A percentile compares a stretch with the other conserved stretches of the same genome.
These are phyloP conservation scores for Macaca fascicularis DNA, from an alignment of 2,113 vertebrate genomes.

Conservation along the genomic window DNA sequence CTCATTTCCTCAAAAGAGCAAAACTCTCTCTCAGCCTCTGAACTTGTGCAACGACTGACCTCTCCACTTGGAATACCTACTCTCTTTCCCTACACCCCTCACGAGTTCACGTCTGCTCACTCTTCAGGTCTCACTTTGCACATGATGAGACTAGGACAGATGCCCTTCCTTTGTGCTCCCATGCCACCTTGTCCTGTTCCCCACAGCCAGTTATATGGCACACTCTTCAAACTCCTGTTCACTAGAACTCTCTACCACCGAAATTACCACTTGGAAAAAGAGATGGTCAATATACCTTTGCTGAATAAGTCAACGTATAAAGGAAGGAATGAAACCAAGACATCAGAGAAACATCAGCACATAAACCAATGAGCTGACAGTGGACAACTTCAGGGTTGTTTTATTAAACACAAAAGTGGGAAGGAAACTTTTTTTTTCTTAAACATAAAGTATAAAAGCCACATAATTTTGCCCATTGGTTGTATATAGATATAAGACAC, in stretches of 20 bases:
- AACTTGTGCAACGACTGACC: background rate
- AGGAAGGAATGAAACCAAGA: background rate
- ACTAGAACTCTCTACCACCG: too few species aligned
- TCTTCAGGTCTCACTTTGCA: background rate
- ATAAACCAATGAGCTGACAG: background rate
- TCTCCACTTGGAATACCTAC: background rate
- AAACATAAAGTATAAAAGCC: background rate
- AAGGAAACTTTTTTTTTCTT: background rate
- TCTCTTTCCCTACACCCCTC: background rate
- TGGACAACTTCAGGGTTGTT: background rate
- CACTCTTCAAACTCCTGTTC: background rate
- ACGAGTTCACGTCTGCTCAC: background rate
- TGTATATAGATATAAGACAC: background rate
- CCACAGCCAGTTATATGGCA: background rate
- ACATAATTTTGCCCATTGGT: background rate
- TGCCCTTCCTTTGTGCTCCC: fast-evolving
- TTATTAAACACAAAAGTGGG: background rate
- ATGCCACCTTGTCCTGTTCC: too few species aligned
- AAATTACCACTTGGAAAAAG: background rate
- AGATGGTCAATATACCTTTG: too few species aligned
- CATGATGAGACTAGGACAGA: too few species aligned
- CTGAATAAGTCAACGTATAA: background rate
- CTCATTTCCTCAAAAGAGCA: background rate
- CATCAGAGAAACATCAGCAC: fast-evolving
- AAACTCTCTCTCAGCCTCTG: background rate